These are phyloP conservation scores for Drosophila peninsularis DNA, from an alignment of 2,888 invertebrate genomes.

Conservation along the genomic window DNA sequence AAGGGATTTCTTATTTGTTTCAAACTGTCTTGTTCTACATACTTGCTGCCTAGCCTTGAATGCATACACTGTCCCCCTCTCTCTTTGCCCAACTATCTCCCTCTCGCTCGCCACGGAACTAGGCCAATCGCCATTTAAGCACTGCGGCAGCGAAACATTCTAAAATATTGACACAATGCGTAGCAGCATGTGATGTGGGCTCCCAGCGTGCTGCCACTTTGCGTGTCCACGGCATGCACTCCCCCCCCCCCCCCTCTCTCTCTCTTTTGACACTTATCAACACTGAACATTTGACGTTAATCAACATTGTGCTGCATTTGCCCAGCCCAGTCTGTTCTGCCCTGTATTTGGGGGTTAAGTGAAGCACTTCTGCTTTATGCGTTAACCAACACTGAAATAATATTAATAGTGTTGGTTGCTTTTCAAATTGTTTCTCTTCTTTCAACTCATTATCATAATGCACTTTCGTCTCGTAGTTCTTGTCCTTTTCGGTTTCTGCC, in stretches of 20 bases:
- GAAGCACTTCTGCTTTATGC: background rate
- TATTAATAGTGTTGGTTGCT: background rate
- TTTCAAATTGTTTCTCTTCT: background rate
- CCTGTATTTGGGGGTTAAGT: background rate
- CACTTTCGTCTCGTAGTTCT: too few species aligned
- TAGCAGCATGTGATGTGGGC: slow-evolving; percentile 1
- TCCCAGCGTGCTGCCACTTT: background rate
- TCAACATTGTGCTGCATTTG: background rate
- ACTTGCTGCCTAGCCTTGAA: slow-evolving; percentile 5
- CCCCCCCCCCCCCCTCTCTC: background rate
- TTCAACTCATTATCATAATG: background rate
- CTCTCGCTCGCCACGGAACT: background rate
- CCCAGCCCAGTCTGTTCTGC: background rate
- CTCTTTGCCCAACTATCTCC: background rate
- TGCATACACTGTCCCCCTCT: background rate
- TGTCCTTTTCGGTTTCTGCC: too few species aligned
- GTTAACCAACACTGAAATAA: background rate
- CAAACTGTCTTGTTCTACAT: background rate
- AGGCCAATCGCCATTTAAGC: slow-evolving; percentile 27
- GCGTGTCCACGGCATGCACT: slow-evolving; percentile 2
- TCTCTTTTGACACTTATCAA: slow-evolving; percentile 24
- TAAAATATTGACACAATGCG: slow-evolving; percentile 30
- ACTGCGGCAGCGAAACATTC: slow-evolving; percentile 24
- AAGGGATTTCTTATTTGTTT: background rate
- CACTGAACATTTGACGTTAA: background rate